Percentiles rank a stretch among this genome's conserved stretches.
phyloP scores from a whole-genome alignment of 1,140 invertebrate species.

The Macrotrachela quadricornifera region DNA sequence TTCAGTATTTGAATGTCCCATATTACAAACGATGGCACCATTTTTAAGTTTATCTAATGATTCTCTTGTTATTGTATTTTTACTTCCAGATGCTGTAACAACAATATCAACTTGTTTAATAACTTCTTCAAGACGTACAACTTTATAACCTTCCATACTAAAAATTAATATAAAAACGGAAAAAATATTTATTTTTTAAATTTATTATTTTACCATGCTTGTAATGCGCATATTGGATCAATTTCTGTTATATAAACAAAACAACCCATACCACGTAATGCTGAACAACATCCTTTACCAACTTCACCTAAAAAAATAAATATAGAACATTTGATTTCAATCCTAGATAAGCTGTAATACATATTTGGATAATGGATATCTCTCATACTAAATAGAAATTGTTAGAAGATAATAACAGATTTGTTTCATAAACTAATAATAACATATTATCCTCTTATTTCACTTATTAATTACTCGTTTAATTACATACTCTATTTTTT shows the following conservation, averaged over 20 bases:
- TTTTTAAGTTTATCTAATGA: slow-evolving; percentile 94
- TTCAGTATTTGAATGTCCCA: slow-evolving; percentile 94
- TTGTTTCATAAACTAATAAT: no score
- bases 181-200: not conserved
- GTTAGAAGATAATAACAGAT: no score
- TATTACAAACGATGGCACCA: slow-evolving; percentile 85
- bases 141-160: slow-evolving; percentile 88
- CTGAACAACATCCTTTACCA: slow-evolving; percentile 85
- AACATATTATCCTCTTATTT: no score
- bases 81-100: slow-evolving; percentile 84
- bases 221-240: slow-evolving; percentile 88
- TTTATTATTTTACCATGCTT: slow-evolving; percentile 50
- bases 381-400: no score
- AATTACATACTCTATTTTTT: no score
- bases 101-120: slow-evolving; percentile 76
- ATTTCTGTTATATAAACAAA: slow-evolving; percentile 89
- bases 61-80: slow-evolving; percentile 76
- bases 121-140: slow-evolving; percentile 78
- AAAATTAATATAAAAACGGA: slow-evolving; percentile 9
- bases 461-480: no score
- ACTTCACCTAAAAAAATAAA: slow-evolving; percentile 34
- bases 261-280: slow-evolving; percentile 74
- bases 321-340: no score
- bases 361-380: no score
- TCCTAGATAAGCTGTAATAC: no score